Evolutionary conservation across 1,140 invertebrate species (phyloP), one percentile per base, ranked within the genome.

Genomic region (Metopolophium dirhodum): DNA sequence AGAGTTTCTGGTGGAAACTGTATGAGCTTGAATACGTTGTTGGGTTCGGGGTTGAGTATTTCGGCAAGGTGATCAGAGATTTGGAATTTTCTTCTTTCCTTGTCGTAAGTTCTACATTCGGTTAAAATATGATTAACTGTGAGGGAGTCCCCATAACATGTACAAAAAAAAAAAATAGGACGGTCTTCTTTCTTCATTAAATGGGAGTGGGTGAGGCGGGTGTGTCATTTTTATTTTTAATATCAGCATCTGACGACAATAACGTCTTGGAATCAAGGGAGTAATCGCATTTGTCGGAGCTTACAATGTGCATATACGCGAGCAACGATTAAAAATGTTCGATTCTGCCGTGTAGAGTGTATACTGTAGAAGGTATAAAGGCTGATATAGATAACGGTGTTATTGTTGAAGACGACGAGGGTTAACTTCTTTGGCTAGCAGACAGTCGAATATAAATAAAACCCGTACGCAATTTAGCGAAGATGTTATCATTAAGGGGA

Each of bases 401-500:
- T n/a, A 2, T 49, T 41, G 26, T 26, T 47, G 45, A 86, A 86
- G 30, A 86, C 41, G 6, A 86, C 14, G 86, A 87, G 86, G 47
- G 86, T 87, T 87, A 87, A 87, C 86, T 49, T 51, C 23, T 23
- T 87, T 49, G 47, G 51, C 51, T 26, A 20, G 30, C n/a, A 20
- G 51, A 90, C 57, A 23, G 61, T 49, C 35, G 35, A 49, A 51
- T 87, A 90, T 41, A 61, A 91, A 90, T 35, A 54, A 37, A 41
- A 14, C 90, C 90, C 30, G 68, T 91, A 68, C 26, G 90, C 47
- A 51, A 83, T 92, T 83, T 92, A 92, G 23, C 91, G n/a, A 83
- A 82, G 77, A 92, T 47, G 68, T 92, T 92, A 92, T 92, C 68
- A 51, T 92, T 83, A 92, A 82, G n/a, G 47, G n/a, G 47, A 47